A percentile compares a stretch with the other conserved stretches of the same genome.
Conservation (phyloP, 2,888 invertebrate species). For the Biston betularia region DNA sequence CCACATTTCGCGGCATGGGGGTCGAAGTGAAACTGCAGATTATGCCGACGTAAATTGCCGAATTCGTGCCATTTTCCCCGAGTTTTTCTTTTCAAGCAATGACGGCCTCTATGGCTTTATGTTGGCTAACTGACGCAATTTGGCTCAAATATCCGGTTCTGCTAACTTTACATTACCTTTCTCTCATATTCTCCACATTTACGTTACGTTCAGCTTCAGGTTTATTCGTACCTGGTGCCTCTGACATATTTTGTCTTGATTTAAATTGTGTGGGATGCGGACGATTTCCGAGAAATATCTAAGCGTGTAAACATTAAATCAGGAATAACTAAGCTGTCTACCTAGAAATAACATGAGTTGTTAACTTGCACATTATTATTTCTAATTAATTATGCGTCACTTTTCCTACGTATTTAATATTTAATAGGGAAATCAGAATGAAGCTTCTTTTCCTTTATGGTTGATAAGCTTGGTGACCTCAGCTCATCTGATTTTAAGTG, state of each 20-base stretch:
- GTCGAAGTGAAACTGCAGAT: conserved; percentile 60
- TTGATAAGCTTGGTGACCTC: too few relatives aligned
- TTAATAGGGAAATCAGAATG: neutral
- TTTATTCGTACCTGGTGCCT: too few relatives aligned
- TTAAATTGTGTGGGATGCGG: conserved; percentile 11
- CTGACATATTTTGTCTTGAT: conserved; percentile 28
- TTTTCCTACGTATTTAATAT: neutral
- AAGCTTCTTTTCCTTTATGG: neutral
- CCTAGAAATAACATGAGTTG: neutral
- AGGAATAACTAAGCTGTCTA: neutral
- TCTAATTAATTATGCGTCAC: conserved; percentile 1
- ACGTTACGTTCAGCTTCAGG: neutral
- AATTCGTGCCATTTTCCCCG: conserved; percentile 52
- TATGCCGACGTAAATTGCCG: conserved; percentile 61
- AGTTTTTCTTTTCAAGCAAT: conserved; percentile 46
- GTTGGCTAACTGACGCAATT: conserved; percentile 43
- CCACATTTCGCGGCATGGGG: conserved; percentile 54
- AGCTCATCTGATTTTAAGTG: too few relatives aligned
- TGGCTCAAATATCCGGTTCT: conserved; percentile 40
- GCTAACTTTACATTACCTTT: conserved; percentile 21
- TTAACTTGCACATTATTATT: conserved; percentile 12
- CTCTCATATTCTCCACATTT: too few relatives aligned
- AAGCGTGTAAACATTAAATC: too few relatives aligned
- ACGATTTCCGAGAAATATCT: conserved; percentile 6
- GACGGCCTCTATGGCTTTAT: conserved; percentile 41